Evolutionary conservation across 2,888 invertebrate genomes (phyloP), one percentile per base, ranked within the genome.

Genomic region (Eupithecia inturbata): DNA sequence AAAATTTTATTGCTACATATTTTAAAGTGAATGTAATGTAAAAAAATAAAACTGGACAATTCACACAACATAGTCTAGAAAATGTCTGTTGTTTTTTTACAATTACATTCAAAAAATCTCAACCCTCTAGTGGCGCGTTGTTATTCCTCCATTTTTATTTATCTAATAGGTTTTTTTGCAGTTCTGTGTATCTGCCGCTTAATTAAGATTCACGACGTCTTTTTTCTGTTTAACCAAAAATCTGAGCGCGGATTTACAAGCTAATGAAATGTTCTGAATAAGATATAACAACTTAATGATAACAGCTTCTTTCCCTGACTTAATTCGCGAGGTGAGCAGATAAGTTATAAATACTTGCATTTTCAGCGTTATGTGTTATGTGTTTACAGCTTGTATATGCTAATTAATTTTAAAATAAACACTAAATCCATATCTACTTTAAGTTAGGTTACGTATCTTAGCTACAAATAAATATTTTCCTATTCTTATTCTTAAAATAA

Each of bases 131-230:
- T 26, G 22, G 57, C 14, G 57, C 26, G 57, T 12, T 26, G 57
- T 57, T 57, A 26, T 57, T 57, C 22, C 22, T 22, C 14, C 22
- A 26, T 22, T 64, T 64, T 64, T 64, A 33, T 64, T n/a, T 33
- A n/a, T 36, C n/a, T 5, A 33, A 33, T 64, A n/a, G 33, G 0
- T 33, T 64, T 64, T 63, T 36, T 57, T 57, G 57, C 22, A 57
- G 26, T 57, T 64, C 33, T 62, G 62, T 36, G 63, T n/a, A 63
- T 33, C 33, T 64, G 31, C 9, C 33, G 31, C 63, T n/a, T 64
- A 64, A 64, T 64, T 64, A 64, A 64, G 63, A 64, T 64, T 64
- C 63, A 64, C 16, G 33, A n/a, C 63, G 3, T 33, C 1, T 22
- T 64, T 64, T 64, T 64, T 36, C 36, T 33, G 31, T 64, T 33